Conservation (phyloP, 1,140 invertebrate genomes). For the Drosophila mauritiana region DNA sequence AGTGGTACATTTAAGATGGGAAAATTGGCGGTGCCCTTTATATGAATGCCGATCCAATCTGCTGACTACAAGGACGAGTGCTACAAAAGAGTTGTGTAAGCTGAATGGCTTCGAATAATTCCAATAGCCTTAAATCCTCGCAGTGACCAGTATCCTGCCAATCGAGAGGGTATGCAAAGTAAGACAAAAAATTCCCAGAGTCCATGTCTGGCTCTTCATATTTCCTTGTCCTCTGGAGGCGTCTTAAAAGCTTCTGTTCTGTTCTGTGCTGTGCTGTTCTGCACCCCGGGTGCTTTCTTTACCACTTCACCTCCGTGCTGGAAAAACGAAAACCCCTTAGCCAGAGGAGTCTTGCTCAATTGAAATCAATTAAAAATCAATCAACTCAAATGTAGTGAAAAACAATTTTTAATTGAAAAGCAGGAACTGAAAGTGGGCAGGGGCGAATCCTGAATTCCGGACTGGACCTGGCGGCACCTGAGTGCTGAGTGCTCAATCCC, state of each 20-base stretch:
- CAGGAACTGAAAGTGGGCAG: slow-evolving; percentile 32
- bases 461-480: slow-evolving; percentile 34
- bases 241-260: slow-evolving; percentile 59
- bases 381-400: slow-evolving; percentile 82
- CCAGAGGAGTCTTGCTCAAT: slow-evolving; percentile 56
- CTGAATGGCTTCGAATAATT: no score
- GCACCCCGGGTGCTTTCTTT: not conserved
- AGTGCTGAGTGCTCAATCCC: slow-evolving; percentile 42
- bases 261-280: not conserved
- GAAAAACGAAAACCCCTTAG: not conserved
- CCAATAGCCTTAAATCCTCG: no score
- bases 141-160: not conserved
- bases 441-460: slow-evolving; percentile 4
- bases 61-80: no score
- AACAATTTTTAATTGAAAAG: slow-evolving; percentile 83
- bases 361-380: slow-evolving; percentile 83
- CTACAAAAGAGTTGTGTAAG: no score
- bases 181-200: slow-evolving; percentile 9
- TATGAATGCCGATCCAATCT: no score
- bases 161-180: slow-evolving; percentile 21
- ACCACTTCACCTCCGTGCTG: slow-evolving; percentile 18
- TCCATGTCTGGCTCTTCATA: slow-evolving; percentile 14
- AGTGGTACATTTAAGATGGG: not conserved
- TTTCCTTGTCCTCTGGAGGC: slow-evolving; percentile 33
- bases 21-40: no score